Percentiles rank a stretch among this genome's conserved stretches.
Conservation (phyloP, 2,797 vertebrate species). For the Sebastes matsubarae region DNA sequence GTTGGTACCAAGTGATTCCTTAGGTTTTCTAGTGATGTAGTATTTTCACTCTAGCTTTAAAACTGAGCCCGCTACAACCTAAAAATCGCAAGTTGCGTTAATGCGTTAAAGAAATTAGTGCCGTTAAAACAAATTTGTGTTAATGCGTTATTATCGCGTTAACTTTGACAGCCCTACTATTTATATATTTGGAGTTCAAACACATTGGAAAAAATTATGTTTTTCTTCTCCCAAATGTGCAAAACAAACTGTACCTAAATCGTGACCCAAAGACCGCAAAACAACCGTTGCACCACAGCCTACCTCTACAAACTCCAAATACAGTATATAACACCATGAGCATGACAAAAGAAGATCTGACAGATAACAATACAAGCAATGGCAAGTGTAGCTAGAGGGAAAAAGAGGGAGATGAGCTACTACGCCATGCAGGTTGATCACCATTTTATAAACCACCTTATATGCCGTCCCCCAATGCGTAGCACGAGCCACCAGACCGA, state of each 20-base stretch:
- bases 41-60: too few relatives aligned
- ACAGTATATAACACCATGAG: background rate
- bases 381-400: background rate
- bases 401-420: background rate
- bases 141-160: too few relatives aligned
- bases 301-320: background rate
- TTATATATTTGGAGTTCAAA: too few relatives aligned
- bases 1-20: too few relatives aligned
- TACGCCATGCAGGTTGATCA: background rate
- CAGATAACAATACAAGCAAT: background rate
- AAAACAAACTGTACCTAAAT: background rate
- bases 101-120: too few relatives aligned
- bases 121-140: too few relatives aligned
- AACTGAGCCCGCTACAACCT: too few relatives aligned
- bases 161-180: too few relatives aligned
- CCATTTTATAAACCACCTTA: background rate
- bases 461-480: background rate
- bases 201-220: background rate
- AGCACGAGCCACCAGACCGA: background rate
- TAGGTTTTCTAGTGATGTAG: too few relatives aligned
- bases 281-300: background rate
- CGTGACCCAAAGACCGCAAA: too few relatives aligned
- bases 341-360: background rate
- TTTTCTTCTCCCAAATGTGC: background rate
- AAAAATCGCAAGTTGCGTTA: too few relatives aligned